A percentile compares a stretch with the other conserved stretches of the same genome.
phyloP scores from a whole-genome alignment of 2,113 vertebrate genomes.

The Petrocephalus microphthalmus region DNA sequence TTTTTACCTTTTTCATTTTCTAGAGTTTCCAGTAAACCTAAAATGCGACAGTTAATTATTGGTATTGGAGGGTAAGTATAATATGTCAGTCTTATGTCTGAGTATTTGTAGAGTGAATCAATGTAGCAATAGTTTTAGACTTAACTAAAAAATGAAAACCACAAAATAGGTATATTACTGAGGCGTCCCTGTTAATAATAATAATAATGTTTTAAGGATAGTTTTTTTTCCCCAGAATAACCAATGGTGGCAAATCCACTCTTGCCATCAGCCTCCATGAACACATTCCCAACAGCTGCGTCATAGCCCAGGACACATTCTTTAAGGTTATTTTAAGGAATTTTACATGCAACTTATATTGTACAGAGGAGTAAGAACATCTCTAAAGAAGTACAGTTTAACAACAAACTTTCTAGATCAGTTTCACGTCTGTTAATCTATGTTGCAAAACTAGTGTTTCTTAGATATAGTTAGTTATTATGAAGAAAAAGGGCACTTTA shows the following conservation, averaged over 20 bases:
- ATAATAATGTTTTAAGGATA: not conserved
- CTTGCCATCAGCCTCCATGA: conserved; percentile 70
- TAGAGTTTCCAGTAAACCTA: conserved; percentile 11
- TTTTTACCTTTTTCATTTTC: not conserved
- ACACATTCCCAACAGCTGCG: conserved; percentile 69
- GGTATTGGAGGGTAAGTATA: conserved; percentile 84
- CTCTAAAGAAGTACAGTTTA: not conserved
- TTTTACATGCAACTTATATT: not conserved
- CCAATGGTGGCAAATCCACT: conserved; percentile 90
- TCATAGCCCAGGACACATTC: conserved; percentile 82
- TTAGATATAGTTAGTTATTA: not conserved
- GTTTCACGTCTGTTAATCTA: not conserved
- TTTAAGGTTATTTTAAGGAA: conserved; percentile 72
- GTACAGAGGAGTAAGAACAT: not conserved
- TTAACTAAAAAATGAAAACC: not conserved
- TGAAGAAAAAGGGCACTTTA: not conserved
- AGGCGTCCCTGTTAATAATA: not conserved
- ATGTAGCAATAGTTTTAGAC: not conserved
- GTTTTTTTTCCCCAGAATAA: conserved; percentile 61
- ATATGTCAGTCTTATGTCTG: not conserved
- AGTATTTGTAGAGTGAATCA: not conserved
- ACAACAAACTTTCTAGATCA: not conserved
- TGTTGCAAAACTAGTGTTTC: not conserved
- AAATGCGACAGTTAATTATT: conserved; percentile 74
- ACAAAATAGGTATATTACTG: not conserved